These are phyloP conservation scores for Anticlea derivata DNA, from an alignment of 2,888 invertebrate species.

Conservation along the genomic window DNA sequence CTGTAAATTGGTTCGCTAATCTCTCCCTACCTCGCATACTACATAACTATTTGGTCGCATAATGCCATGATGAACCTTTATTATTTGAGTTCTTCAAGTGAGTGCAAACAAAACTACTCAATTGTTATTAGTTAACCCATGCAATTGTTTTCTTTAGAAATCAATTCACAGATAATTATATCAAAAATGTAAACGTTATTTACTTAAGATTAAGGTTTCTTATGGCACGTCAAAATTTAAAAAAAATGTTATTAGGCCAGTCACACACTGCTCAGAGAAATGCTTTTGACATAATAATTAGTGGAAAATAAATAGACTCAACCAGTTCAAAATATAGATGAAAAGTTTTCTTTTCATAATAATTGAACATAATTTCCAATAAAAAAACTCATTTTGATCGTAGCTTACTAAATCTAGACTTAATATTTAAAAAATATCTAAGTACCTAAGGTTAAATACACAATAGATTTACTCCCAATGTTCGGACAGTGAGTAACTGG, in stretches of 20 bases:
- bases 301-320: no score
- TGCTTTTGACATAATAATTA: no score
- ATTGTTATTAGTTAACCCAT: no score
- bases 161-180: slow-evolving; percentile 13
- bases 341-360: no score
- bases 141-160: no score
- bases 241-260: slow-evolving; percentile 20
- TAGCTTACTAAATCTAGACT: slow-evolving; percentile 28
- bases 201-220: slow-evolving; percentile 63
- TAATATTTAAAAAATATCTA: slow-evolving; percentile 21
- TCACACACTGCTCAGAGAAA: slow-evolving; percentile 14
- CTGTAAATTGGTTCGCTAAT: no score
- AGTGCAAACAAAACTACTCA: no score
- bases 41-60: no score
- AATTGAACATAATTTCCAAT: slow-evolving; percentile 12
- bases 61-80: no score
- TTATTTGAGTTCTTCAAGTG: no score
- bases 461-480: slow-evolving; percentile 15
- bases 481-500: slow-evolving; percentile 25
- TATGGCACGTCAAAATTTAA: slow-evolving; percentile 32
- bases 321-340: no score
- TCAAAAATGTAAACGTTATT: slow-evolving; percentile 42
- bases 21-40: no score
- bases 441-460: slow-evolving; percentile 14
- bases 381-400: slow-evolving; percentile 21